Conservation (phyloP, 23 tunicate genomes). For the Trididemnum nubilum region DNA sequence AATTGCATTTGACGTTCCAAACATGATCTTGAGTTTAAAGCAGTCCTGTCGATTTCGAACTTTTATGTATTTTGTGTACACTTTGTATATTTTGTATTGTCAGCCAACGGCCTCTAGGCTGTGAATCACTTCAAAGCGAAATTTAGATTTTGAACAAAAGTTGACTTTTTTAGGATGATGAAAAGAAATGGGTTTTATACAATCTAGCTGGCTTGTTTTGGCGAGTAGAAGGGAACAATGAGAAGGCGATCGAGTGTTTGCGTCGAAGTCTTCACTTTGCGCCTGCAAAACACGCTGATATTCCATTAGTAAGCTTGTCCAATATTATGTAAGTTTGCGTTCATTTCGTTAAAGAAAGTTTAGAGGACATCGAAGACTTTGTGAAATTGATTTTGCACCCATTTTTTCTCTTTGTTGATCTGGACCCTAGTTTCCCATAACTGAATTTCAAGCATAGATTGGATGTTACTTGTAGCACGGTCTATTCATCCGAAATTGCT, state of each 20-base stretch:
- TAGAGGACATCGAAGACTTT: not conserved
- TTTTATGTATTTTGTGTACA: too few species aligned
- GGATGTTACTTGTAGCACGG: too few species aligned
- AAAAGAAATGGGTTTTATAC: constrained; percentile 83
- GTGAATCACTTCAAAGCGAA: too few species aligned
- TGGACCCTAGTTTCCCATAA: too few species aligned
- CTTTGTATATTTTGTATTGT: too few species aligned
- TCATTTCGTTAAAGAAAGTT: not conserved
- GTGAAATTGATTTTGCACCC: not conserved
- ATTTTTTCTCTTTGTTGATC: not conserved
- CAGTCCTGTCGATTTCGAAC: too few species aligned
- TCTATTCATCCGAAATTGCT: too few species aligned
- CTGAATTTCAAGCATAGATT: too few species aligned
- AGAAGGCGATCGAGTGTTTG: constrained; percentile 77
- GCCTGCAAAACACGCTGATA: constrained; percentile 67
- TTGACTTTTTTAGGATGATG: constrained; percentile 57
- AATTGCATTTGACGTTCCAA: too few species aligned
- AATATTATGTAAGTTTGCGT: constrained; percentile 75
- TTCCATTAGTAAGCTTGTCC: constrained; percentile 75
- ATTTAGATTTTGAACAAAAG: too few species aligned
- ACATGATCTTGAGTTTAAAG: too few species aligned
- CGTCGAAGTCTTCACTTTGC: constrained; percentile 55
- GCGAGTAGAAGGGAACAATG: constrained; percentile 86
- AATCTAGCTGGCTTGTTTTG: constrained; percentile 89
- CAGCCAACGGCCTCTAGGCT: too few species aligned